Conservation (phyloP, 2,888 invertebrate species). For the Agrilus biguttatus region DNA sequence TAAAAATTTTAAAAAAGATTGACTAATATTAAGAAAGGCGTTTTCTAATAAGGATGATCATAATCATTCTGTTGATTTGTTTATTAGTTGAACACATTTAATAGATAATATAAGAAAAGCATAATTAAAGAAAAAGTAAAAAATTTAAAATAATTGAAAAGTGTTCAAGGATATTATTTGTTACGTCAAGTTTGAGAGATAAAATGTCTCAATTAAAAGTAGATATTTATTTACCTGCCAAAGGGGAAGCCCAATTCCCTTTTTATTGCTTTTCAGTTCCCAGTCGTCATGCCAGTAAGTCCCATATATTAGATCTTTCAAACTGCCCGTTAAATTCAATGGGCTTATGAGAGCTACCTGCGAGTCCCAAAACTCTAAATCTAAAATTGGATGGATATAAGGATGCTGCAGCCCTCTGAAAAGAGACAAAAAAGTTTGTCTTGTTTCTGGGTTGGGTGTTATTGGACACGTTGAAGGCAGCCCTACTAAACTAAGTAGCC, state of each 20-base stretch:
- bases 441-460: slow-evolving; percentile 38
- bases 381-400: slow-evolving; percentile 80
- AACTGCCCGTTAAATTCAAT: slow-evolving; percentile 68
- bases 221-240: slow-evolving; percentile 16
- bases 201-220: no score
- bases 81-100: no score
- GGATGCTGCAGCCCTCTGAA: slow-evolving; percentile 82
- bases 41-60: no score
- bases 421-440: slow-evolving; percentile 59
- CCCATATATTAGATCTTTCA: slow-evolving; percentile 75
- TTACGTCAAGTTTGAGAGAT: no score
- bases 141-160: no score
- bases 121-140: no score
- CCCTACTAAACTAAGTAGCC: slow-evolving; percentile 59
- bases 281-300: slow-evolving; percentile 43
- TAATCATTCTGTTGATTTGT: no score
- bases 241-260: slow-evolving; percentile 22
- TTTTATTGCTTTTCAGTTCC: slow-evolving; percentile 20
- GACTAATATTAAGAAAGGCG: no score
- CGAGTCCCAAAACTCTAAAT: slow-evolving; percentile 60
- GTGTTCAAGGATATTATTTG: no score
- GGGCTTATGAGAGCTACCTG: slow-evolving; percentile 68
- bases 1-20: no score
- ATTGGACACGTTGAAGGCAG: slow-evolving; percentile 50
- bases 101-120: no score